Base-by-base conservation (phyloP, 2,888 invertebrate species). In the Scotopteryx bipunctaria region DNA sequence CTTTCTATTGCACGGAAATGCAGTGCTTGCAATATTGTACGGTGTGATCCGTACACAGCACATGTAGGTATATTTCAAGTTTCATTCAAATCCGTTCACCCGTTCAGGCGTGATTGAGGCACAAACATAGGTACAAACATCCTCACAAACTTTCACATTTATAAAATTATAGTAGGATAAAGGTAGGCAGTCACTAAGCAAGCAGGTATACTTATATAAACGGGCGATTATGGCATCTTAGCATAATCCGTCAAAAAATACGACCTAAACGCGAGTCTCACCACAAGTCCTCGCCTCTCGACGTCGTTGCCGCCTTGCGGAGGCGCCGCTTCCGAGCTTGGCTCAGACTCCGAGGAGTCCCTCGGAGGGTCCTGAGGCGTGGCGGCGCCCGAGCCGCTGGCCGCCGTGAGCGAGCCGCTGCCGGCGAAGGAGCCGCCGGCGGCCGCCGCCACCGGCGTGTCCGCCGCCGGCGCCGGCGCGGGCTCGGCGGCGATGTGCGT, bases 201-300 rank as follows among this genome's bases (percentile, higher is more conserved):
- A n/a, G n/a, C n/a, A n/a, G n/a, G n/a, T n/a, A n/a, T n/a, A n/a
- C n/a, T n/a, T n/a, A n/a, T n/a, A n/a, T n/a, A n/a, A n/a, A n/a
- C n/a, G n/a, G n/a, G n/a, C n/a, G n/a, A 21, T 6, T 6, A 6
- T 21, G 1, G 2, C 21, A 23, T 23, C 11, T 6, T 11, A 11
- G 1, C 31, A 2, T 1, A 13, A 13, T 31, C 2, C 11, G 14
- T n/a, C n/a, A 14, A 1, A 31, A 31, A 13, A 1, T 31, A 14
- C 9, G 31, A 3, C 6, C 5, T 16, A 11, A 25, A 9, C 13
- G 15, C 5, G 17, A 40, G 9, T 16, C 58, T 62, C 32, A 62
- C 91, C 35, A 97, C 96, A 32, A 97, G 91, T 1, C 84, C 86
- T 23, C 87, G 86, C 59, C 95, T 92, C 78, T 97, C 97, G 37